These are phyloP conservation scores for Spheniscus mendiculus DNA, from an alignment of 2,113 vertebrate genomes.

Conservation along the genomic window DNA sequence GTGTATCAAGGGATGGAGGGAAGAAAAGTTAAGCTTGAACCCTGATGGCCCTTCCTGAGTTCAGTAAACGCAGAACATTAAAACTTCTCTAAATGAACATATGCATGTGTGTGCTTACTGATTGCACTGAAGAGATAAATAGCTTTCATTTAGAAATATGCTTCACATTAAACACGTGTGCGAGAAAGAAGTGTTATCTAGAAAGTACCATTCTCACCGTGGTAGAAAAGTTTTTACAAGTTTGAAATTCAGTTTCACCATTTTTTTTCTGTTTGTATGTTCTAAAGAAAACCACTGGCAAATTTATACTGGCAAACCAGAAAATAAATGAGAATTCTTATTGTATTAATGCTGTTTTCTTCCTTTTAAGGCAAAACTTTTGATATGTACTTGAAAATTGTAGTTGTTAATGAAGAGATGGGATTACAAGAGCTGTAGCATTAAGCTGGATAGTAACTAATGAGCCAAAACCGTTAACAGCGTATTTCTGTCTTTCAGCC, in stretches of 20 bases:
- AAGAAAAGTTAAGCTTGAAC: neutral
- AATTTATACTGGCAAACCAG: neutral
- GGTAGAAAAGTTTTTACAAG: neutral
- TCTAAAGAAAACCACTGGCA: neutral
- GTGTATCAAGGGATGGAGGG: neutral
- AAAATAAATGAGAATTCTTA: neutral
- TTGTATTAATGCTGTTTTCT: neutral
- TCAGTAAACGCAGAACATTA: neutral
- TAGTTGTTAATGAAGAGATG: neutral
- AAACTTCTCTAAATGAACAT: neutral
- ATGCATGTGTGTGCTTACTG: neutral
- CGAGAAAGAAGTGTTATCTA: neutral
- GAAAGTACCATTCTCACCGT: neutral
- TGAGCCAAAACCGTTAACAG: neutral
- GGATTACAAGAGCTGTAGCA: neutral
- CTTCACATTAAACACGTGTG: neutral
- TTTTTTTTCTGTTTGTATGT: neutral
- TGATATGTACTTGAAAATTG: neutral
- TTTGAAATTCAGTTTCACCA: neutral
- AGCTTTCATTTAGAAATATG: neutral
- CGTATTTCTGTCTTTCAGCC: neutral
- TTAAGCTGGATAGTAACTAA: neutral
- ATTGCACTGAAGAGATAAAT: conserved; percentile 8
- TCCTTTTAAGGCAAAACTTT: neutral
- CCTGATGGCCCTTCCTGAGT: neutral